Evolutionary conservation across 2,888 invertebrate species (phyloP).

Genomic region (Chymomyza amoena): DNA sequence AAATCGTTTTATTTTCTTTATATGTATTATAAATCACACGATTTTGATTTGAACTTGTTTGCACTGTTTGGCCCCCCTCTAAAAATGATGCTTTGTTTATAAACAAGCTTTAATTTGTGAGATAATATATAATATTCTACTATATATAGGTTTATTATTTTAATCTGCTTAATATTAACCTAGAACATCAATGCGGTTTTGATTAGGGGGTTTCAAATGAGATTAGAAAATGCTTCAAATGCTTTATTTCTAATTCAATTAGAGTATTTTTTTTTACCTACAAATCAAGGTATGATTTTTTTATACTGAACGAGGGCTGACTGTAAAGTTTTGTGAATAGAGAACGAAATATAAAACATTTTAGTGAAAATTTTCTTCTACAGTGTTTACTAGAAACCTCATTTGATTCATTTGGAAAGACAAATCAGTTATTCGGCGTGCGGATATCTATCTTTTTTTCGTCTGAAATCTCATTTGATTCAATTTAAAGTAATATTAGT

Average conservation of each 20-base stretch:
- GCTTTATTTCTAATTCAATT: background rate
- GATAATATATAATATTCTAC: background rate
- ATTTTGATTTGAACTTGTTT: background rate
- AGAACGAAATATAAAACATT: too few relatives aligned
- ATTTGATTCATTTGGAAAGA: too few relatives aligned
- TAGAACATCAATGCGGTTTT: background rate
- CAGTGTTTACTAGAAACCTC: too few relatives aligned
- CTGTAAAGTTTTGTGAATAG: background rate
- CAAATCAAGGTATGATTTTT: background rate
- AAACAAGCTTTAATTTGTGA: background rate
- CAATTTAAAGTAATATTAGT: too few relatives aligned
- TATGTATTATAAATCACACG: background rate
- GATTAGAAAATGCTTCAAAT: background rate
- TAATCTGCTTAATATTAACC: background rate
- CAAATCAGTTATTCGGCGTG: too few relatives aligned
- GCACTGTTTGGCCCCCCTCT: too few relatives aligned
- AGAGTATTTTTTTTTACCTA: background rate
- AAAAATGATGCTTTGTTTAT: background rate
- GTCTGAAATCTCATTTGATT: too few relatives aligned
- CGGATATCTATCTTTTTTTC: too few relatives aligned
- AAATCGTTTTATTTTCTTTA: background rate
- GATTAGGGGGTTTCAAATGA: background rate
- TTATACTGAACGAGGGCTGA: too few relatives aligned
- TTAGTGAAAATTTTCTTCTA: too few relatives aligned
- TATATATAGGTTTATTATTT: background rate